A percentile compares a stretch with the other conserved stretches of the same genome.
Evolutionary conservation across 1,140 invertebrate genomes (phyloP).

Genomic region (Hydropsyche tenuis): DNA sequence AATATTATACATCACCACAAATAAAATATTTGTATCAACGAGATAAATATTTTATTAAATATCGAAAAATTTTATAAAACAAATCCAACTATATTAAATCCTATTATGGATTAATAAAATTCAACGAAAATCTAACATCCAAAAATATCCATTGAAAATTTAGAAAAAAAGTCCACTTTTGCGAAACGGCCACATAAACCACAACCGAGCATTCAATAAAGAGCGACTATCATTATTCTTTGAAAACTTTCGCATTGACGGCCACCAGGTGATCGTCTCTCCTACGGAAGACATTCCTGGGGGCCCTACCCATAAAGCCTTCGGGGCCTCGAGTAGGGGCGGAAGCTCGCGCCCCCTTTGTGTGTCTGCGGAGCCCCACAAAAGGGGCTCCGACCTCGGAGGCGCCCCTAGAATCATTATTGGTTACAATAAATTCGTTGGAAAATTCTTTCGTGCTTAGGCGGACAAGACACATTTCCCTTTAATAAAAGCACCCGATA

Average conservation of each 20-base stretch:
- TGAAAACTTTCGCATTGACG: conserved; percentile 19
- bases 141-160: too few relatives aligned
- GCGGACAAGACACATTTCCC: conserved; percentile 48
- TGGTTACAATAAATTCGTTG: conserved; percentile 50
- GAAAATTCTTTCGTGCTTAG: conserved; percentile 47
- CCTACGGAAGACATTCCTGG: conserved; percentile 36
- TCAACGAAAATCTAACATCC: too few relatives aligned
- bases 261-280: conserved; percentile 24
- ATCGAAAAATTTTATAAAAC: too few relatives aligned
- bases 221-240: conserved; percentile 23
- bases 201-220: conserved; percentile 13
- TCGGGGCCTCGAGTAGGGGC: neutral
- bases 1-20: too few relatives aligned
- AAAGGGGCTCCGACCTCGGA: conserved; percentile 42
- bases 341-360: too few relatives aligned
- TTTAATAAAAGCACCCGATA: conserved; percentile 45
- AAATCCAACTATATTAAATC: too few relatives aligned
- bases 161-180: too few relatives aligned
- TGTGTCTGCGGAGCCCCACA: conserved; percentile 31
- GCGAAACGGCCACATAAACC: conserved; percentile 13
- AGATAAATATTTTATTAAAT: too few relatives aligned
- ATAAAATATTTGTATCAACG: too few relatives aligned
- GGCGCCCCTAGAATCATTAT: conserved; percentile 45
- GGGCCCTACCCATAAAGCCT: conserved; percentile 44
- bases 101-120: too few relatives aligned